Base-by-base conservation (phyloP, 1,140 invertebrate genomes). In the Venturia canescens region DNA sequence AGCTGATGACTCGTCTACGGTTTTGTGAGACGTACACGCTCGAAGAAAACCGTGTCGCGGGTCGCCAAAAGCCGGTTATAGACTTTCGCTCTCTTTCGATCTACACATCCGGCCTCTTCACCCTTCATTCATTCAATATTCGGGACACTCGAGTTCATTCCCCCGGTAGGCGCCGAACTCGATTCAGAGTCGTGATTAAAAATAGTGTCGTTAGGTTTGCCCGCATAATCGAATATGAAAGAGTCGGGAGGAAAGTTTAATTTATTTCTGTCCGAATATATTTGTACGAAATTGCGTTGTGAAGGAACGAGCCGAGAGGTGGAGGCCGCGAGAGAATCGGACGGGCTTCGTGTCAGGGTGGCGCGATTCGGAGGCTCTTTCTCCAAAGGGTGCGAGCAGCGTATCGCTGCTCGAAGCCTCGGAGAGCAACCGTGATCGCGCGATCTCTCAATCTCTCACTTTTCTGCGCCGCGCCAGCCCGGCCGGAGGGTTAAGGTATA, bases 211-310 rank as follows among this genome's bases (percentile, higher is more conserved):
- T 1, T 13, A 44, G 1, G 7, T 44, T 44, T 57, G 53, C 5
- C n/a, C 3, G 13, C 3, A 57, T 21, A 57, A 21, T 57, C 16
- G 50, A n/a, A n/a, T 53, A n/a, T 69, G 15, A 31, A 69, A 16
- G 29, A 69, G 29, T 18, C 18, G 66, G 26, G 13, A n/a, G 3
- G 18, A 29, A 44, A 66, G 23, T 66, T 77, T 77, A n/a, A 77
- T 63, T 63, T 66, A 66, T 77, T 77, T 63, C 53, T n/a, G 15
- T 77, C 29, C 48, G 57, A 66, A 77, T 77, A 66, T 27, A 66
- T 63, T 63, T 63, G 31, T 44, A 63, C 75, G 57, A 44, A 77
- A 77, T 77, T 77, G 53, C 31, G 75, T 63, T 66, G 75, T 77
- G 48, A 77, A 63, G 29, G 21, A 77, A n/a, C n/a, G n/a, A n/a